A percentile compares a stretch with the other conserved stretches of the same genome.
phyloP scores from a whole-genome alignment of 2,113 vertebrate genomes.

The Phocoena sinus region DNA sequence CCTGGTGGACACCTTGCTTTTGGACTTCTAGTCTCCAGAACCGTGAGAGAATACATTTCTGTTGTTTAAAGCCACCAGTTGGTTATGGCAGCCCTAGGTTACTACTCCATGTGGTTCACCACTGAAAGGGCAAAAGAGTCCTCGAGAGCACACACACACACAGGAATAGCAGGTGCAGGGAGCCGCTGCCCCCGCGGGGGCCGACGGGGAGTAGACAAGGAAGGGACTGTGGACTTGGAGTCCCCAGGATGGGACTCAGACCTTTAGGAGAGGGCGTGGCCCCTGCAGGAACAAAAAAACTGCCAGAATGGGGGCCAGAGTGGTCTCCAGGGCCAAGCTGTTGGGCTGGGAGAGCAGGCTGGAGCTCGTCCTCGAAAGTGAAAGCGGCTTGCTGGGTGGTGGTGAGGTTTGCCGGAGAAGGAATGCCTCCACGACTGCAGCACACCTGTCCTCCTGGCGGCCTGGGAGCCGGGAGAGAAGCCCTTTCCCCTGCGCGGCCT shows the following conservation, averaged over 20 bases:
- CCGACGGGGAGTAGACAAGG: not conserved
- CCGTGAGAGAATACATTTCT: not conserved
- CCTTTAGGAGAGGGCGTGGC: not conserved
- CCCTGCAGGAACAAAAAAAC: not conserved
- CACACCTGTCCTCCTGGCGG: fast-evolving
- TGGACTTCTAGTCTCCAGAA: not conserved
- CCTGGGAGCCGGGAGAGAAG: not conserved
- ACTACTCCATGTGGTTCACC: too few relatives aligned
- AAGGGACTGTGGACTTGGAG: not conserved
- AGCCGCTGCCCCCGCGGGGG: fast-evolving
- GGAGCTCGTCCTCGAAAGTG: not conserved
- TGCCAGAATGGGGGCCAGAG: not conserved
- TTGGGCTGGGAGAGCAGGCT: not conserved
- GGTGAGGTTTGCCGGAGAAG: not conserved
- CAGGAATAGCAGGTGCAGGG: not conserved
- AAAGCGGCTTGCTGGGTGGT: not conserved
- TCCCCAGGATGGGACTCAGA: not conserved
- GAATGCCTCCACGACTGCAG: not conserved
- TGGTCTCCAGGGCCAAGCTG: not conserved
- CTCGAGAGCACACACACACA: too few relatives aligned
- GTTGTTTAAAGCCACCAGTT: not conserved
- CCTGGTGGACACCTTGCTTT: not conserved
- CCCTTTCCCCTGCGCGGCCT: not conserved
- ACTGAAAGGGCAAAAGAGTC: not conserved
- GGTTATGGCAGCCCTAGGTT: not conserved